Base-by-base conservation (phyloP, 2,888 invertebrate genomes). In the Thera britannica region DNA sequence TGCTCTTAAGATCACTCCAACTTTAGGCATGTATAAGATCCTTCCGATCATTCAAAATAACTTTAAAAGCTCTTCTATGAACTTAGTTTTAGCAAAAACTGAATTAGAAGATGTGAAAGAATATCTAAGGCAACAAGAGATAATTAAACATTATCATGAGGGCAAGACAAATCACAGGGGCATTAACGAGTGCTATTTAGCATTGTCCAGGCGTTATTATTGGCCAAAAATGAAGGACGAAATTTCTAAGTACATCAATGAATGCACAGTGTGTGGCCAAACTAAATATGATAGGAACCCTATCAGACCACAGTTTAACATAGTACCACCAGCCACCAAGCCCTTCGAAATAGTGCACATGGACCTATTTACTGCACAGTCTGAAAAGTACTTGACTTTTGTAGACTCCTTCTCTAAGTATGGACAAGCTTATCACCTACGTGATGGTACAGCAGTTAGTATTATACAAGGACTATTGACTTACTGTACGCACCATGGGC, bases 161-260 rank as follows among this genome's bases (percentile, higher is more conserved):
- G 79, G 79, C 2, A 79, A 79, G 65, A 79, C 76, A 0, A 79
- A 79, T 36, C 75, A 78, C 48, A 60, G 77, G 0, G 77, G 77
- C 2, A 79, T 76, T 34, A 78, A 72, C 12, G 75, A 79, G 52
- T 74, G 70, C 7, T 75, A 69, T 34, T 35, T 75, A 35, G 67
- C 79, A 23, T 23, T 23, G 23, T 23, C 23, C 23, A 23, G 23
- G 23, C 23, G 23, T 23, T 23, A 23, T 23, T 2, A 68, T 58
- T 79, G 79, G 77, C 77, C 79, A 0, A 77, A 76, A 48, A 75
- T 80, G 75, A 75, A 52, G 41, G 76, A 80, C 0, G 51, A 72
- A 0, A 71, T 78, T 2, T 58, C 77, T 4, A 77, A 78, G 65
- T 77, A 61, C 58, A 78, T 80, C 0, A 65, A 68, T 46, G 65